Evolutionary conservation across 2,797 vertebrate species (phyloP).

Genomic region (Sebastes glaucus): DNA sequence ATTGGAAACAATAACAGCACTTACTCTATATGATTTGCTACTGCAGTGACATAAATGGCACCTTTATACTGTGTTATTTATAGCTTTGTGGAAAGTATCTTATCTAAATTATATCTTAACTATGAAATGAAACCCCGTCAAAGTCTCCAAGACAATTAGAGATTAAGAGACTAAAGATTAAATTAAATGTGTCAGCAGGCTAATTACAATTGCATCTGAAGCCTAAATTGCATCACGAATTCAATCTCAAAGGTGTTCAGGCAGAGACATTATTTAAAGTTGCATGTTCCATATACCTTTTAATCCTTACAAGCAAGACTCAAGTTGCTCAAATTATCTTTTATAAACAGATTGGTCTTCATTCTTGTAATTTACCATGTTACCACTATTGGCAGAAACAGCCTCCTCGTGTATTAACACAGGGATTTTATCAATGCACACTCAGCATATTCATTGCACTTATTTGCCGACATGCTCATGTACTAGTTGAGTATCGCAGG

Average conservation of each 20-base stretch:
- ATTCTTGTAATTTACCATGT: neutral
- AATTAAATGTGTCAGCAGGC: slow-evolving; percentile 25
- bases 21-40: neutral
- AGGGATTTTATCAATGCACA: neutral
- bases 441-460: neutral
- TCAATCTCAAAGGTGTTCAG: slow-evolving; percentile 8
- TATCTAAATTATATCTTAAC: slow-evolving; percentile 41
- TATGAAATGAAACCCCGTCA: slow-evolving; percentile 11
- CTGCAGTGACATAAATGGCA: neutral
- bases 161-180: slow-evolving; percentile 15
- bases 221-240: slow-evolving; percentile 21
- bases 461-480: neutral
- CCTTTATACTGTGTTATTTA: neutral
- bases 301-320: neutral
- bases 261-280: neutral
- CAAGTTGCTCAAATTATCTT: neutral
- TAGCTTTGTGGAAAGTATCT: neutral
- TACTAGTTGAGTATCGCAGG: neutral
- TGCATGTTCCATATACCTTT: neutral
- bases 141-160: slow-evolving; percentile 7
- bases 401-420: neutral
- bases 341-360: neutral
- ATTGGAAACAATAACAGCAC: neutral
- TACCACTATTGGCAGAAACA: neutral
- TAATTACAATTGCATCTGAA: slow-evolving; percentile 32